Evolutionary conservation across 2,113 vertebrate species (phyloP).

Genomic region (Melanotaenia duboulayi): DNA sequence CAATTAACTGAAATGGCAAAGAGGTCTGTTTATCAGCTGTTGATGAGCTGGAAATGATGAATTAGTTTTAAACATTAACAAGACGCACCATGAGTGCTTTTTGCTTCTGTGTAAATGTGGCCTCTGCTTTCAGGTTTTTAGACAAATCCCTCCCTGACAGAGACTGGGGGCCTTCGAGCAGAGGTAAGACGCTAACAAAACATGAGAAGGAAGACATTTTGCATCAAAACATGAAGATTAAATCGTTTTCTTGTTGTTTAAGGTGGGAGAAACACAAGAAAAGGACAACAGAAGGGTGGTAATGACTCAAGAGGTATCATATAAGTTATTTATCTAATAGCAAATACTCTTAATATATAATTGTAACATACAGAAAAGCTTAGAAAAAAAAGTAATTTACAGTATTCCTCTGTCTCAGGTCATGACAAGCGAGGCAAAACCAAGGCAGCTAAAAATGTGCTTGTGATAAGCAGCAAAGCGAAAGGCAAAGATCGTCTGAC

Average conservation of each 20-base stretch:
- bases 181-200: constrained; percentile 72
- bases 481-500: constrained; percentile 95
- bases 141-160: constrained; percentile 74
- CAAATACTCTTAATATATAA: not conserved
- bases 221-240: not conserved
- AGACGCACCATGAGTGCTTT: not conserved
- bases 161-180: constrained; percentile 71
- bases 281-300: constrained; percentile 78
- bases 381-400: not conserved
- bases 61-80: constrained; percentile 1
- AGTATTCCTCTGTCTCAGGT: constrained; percentile 78
- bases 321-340: not conserved
- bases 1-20: constrained; percentile 10
- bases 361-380: not conserved
- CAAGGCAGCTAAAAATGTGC: constrained; percentile 77
- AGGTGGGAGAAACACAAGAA: constrained; percentile 85
- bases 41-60: constrained; percentile 5
- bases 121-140: constrained; percentile 76
- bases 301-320: constrained; percentile 81
- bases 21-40: not conserved
- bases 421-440: constrained; percentile 79
- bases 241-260: constrained; percentile 1
- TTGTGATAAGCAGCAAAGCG: constrained; percentile 87
- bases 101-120: constrained; percentile 30
- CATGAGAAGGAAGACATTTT: not conserved